A percentile compares a stretch with the other conserved stretches of the same genome.
phyloP scores from a whole-genome alignment of 2,888 invertebrate genomes.

The Branchinecta sandiegonensis region DNA sequence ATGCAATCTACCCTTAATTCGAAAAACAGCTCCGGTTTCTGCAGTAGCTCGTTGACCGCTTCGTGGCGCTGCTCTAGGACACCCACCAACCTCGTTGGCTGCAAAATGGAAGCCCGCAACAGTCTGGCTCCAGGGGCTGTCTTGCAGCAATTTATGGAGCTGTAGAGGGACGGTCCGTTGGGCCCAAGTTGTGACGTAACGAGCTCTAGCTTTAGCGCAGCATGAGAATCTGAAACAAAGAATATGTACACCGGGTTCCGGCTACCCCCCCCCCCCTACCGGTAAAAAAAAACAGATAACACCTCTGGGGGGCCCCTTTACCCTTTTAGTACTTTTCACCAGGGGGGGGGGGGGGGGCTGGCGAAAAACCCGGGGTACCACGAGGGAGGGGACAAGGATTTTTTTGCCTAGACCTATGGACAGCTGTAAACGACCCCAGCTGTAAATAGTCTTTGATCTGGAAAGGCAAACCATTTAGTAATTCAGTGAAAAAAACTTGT shows the following conservation, averaged over 20 bases:
- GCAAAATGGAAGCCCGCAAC: slow-evolving; percentile 61
- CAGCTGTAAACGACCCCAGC: no score
- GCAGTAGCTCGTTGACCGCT: slow-evolving; percentile 58
- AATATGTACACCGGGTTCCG: no score
- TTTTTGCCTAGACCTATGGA: no score
- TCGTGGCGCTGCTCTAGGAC: slow-evolving; percentile 54
- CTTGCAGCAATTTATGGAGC: slow-evolving; percentile 50
- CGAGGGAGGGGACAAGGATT: no score
- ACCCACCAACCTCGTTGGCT: slow-evolving; percentile 53
- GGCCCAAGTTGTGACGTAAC: slow-evolving; percentile 33
- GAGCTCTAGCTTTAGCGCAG: slow-evolving; percentile 9
- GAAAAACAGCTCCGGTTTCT: slow-evolving; percentile 47
- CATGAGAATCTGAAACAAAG: not conserved
- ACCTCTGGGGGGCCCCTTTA: no score
- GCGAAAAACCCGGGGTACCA: no score
- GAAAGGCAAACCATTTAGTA: no score
- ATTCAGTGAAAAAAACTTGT: no score
- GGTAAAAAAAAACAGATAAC: no score
- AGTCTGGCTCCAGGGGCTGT: slow-evolving; percentile 60
- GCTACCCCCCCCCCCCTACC: no score
- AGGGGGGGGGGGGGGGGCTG: no score
- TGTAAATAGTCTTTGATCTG: not conserved
- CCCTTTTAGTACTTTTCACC: no score
- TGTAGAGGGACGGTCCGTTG: slow-evolving; percentile 44
- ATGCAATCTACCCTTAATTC: slow-evolving; percentile 41